Conservation (phyloP, 2,113 vertebrate genomes). For the Hemiprocne comata region DNA sequence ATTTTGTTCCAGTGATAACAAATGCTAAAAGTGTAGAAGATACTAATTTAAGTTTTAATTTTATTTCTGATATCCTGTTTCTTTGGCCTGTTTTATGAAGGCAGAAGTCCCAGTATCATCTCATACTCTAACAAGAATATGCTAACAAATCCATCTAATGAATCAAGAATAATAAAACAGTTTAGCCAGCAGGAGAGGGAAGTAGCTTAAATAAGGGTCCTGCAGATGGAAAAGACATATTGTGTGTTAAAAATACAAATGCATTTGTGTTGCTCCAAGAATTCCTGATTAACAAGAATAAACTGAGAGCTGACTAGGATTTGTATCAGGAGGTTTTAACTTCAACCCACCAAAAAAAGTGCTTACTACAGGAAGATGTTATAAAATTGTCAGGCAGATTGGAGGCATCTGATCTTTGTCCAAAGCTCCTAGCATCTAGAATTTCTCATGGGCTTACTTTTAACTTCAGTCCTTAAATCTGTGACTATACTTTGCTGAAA, state of each 20-base stretch:
- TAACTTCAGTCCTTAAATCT: not conserved
- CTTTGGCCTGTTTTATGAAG: not conserved
- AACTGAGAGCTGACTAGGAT: not conserved
- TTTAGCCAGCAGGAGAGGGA: not conserved
- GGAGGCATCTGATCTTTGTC: not conserved
- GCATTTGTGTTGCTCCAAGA: not conserved
- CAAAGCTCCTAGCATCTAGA: not conserved
- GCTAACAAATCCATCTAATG: not conserved
- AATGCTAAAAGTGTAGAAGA: not conserved
- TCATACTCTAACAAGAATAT: not conserved
- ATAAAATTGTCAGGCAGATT: not conserved
- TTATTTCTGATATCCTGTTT: not conserved
- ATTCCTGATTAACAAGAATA: not conserved
- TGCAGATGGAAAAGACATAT: not conserved
- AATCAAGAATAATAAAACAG: not conserved
- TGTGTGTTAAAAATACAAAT: slow-evolving; percentile 1
- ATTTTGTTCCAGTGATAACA: not conserved
- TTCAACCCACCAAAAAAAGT: not conserved
- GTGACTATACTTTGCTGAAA: not conserved
- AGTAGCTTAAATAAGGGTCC: not conserved
- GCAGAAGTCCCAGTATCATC: not conserved
- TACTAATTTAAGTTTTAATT: not conserved
- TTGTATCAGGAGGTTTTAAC: not conserved
- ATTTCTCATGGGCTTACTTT: not conserved
- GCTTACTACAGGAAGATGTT: not conserved